These are phyloP conservation scores for Drosophila kikkawai DNA, from an alignment of 1,140 invertebrate genomes.

Conservation along the genomic window DNA sequence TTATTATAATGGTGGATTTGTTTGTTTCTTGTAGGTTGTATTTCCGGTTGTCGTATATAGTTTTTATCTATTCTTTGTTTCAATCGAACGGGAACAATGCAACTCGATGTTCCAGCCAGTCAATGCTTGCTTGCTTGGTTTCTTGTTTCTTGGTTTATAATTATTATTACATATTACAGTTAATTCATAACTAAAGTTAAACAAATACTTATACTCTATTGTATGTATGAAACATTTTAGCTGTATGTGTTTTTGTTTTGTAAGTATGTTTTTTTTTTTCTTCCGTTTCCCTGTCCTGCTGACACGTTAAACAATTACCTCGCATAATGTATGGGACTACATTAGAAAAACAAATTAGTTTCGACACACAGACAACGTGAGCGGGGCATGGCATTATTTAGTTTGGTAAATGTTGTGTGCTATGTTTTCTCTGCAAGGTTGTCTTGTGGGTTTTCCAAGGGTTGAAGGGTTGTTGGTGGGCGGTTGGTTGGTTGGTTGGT, in stretches of 20 bases:
- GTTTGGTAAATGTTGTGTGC: constrained; percentile 38
- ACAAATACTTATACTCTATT: constrained; percentile 79
- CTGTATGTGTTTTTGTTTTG: constrained; percentile 19
- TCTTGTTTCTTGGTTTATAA: constrained; percentile 42
- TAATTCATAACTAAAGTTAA: constrained; percentile 80
- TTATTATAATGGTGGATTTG: constrained; percentile 72
- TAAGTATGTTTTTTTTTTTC: constrained; percentile 28
- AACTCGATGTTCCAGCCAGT: constrained; percentile 52
- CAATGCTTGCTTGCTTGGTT: constrained; percentile 37
- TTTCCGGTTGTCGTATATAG: constrained; percentile 43
- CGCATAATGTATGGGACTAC: constrained; percentile 75
- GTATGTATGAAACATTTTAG: constrained; percentile 71
- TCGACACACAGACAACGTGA: constrained; percentile 54
- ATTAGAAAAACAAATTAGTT: constrained; percentile 75
- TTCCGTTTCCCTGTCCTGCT: constrained; percentile 47
- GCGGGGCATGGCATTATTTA: constrained; percentile 30
- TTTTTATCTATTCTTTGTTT: constrained; percentile 6
- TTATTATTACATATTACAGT: constrained; percentile 79
- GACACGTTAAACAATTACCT: constrained; percentile 75
- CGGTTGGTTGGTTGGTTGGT: constrained; percentile 11
- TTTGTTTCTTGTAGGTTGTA: constrained; percentile 49
- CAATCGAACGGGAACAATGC: constrained; percentile 33
- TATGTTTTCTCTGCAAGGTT: constrained; percentile 31
- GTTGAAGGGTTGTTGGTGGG: constrained; percentile 58
- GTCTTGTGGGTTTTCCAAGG: constrained; percentile 31